Evolutionary conservation across 2,113 vertebrate genomes (phyloP), one percentile per base, ranked within the genome.

Genomic region (Dolichotis patagonum): DNA sequence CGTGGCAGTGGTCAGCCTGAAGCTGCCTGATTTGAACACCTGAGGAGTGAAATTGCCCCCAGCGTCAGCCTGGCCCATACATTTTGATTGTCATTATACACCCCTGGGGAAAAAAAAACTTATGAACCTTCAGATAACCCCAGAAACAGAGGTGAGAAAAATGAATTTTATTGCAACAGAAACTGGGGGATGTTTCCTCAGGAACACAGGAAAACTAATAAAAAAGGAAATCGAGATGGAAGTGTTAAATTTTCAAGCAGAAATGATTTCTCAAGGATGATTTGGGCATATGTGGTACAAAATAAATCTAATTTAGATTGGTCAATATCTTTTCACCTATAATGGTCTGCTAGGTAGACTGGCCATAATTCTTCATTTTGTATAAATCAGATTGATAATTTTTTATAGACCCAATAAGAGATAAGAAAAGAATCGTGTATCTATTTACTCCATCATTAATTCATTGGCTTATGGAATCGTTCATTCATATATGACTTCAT

Each of bases 201-300:
- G 14, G 49, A 92, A 69, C 19, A 73, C 7, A 65, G 35, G 49
- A 0, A 85, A 95, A 65, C n/a, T 46, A 94, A 92, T 88, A 60
- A n/a, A 35, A 95, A 75, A 75, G 30, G 52, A 84, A 91, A 43
- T 4, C 2, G 38, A 56, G 41, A 17, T 9, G 16, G 56, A 78
- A 71, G 17, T 80, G 67, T 69, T 90, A 82, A 69, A 41, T 85
- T 62, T 17, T 85, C 80, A 87, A 52, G 83, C 35, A 73, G 54
- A 91, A 96, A 90, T 88, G 20, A 46, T 84, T 95, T 95, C 89
- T 77, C 85, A 80, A 91, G 52, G 9, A 69, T 35, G 5, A 38
- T 41, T 60, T 28, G 82, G n/a, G 52, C 41, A 62, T 46, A 56
- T 20, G n/a, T 81, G n/a, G 11, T 67, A 62, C 24, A 69, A 84